Base-by-base conservation (phyloP, 2,113 vertebrate species). In the Neogobius melanostomus region DNA sequence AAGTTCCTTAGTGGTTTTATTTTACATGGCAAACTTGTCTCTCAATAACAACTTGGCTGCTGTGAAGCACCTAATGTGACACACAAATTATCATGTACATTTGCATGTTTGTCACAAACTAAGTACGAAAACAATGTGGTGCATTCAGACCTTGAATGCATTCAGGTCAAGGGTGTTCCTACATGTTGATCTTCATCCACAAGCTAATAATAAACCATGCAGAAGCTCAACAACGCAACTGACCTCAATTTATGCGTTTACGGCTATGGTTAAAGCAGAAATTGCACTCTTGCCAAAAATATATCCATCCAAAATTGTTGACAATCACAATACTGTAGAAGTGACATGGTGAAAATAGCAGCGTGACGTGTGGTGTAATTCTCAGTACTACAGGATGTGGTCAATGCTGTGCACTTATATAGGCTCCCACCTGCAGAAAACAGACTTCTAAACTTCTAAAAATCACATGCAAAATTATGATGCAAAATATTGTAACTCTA, bases 301-400 rank as follows among this genome's bases (percentile, higher is more conserved):
- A 36, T 1, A 49, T 61, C 28, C n/a, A 17, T 61, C 2, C 12
- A 6, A 28, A 53, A 65, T 72, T 3, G 49, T 70, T 68, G 64
- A 69, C 69, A 75, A 53, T 44, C 54, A 11, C 54, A 64, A 71
- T 72, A 42, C 52, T 42, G 17, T 16, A 61, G 53, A 78, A 72
- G 66, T 72, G 67, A 76, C 44, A 61, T 6, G 4, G 64, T 71
- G 72, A 63, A 79, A 82, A 85, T 72, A 72, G 64, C 75, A 51
- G 48, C 71, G 51, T 77, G 72, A 74, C 57, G 21, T 11, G 21
- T 6, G 17, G 48, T 70, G 64, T 36, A 36, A 36, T 77, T 79
- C 62, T 74, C 75, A 47, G 82, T 56, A 61, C 69, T 67, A 69
- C 85, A 88, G 87, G 89, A 89, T 89, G 89, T 86, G 85, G 89